Evolutionary conservation across 2,888 invertebrate genomes (phyloP), one percentile per base, ranked within the genome.

Genomic region (Acheta domesticus): DNA sequence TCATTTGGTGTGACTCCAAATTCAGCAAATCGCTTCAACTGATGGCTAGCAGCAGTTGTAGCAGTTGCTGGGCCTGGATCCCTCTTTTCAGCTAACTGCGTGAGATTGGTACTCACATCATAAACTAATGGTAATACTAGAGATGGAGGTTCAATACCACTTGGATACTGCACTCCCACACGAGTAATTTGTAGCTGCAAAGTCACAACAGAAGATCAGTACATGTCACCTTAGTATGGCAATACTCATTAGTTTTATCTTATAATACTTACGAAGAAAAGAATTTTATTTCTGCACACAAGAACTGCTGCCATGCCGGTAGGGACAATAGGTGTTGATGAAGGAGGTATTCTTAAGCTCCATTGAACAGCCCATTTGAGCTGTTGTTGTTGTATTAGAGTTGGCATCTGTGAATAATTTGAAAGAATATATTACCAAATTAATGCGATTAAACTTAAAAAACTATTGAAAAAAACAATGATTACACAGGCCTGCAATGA

Each of bases 261-360:
- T 77, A 16, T 19, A n/a, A 19, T 16, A 91, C 93, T 92, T 87
- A 97, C 95, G 87, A 97, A 97, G 88, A 98, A 95, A 11, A 98
- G 90, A 85, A 98, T 95, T 88, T 96, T 97, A 85, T 92, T 92
- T 82, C 94, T 92, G 83, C 94, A 93, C 83, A 95, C 92, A 81
- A 96, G 89, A 83, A 97, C 93, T 77, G 95, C 96, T 48, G 96
- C 93, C 87, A 94, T 94, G 12, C 97, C 97, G 79, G 93, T 93
- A n/a, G 97, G 96, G 83, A 96, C 94, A 84, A 97, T 94, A 79
- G 93, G 95, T 49, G 92, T 90, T 20, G 93, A 93, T 74, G 95
- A 93, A 0, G 97, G 97, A 80, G 98, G 97, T 84, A 97, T 94
- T 80, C 97, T 92, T 85, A 98, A 90, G 87, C 97, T 96, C 92